Evolutionary conservation across 2,113 vertebrate genomes (phyloP).

Genomic region (western clawed frog (Xenopus tropicalis)): DNA sequence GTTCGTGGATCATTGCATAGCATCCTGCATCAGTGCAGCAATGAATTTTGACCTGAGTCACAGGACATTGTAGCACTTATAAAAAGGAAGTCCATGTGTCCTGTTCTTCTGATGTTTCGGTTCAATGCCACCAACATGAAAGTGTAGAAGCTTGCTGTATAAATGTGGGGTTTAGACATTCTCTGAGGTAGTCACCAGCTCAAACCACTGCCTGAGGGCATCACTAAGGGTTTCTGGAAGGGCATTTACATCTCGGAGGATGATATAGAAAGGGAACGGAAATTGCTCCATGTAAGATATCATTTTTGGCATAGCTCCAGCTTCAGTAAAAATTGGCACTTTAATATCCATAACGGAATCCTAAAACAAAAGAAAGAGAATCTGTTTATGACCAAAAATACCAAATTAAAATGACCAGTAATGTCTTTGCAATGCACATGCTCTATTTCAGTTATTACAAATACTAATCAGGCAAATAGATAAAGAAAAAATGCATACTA

Average conservation of each 20-base stretch:
- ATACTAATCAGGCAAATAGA: no score
- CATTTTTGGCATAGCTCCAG: conserved; percentile 90
- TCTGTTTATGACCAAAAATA: not conserved
- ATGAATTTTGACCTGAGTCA: conserved; percentile 39
- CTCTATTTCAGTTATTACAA: no score
- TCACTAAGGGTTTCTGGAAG: conserved; percentile 94
- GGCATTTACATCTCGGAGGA: conserved; percentile 86
- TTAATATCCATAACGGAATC: conserved; percentile 97
- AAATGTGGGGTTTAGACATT: conserved; percentile 46
- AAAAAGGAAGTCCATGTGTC: not conserved
- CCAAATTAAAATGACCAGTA: not conserved
- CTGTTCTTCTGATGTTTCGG: conserved; percentile 3
- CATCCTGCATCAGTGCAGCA: conserved; percentile 40
- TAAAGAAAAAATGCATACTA: no score
- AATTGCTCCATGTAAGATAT: conserved; percentile 98
- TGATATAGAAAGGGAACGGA: conserved; percentile 94
- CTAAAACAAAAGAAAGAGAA: conserved; percentile 59
- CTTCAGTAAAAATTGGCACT: conserved; percentile 90
- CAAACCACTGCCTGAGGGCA: conserved; percentile 95
- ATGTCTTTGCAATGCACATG: not conserved
- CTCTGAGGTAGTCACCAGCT: conserved; percentile 85
- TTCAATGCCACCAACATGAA: conserved; percentile 20
- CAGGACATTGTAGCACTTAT: not conserved
- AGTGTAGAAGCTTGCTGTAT: not conserved
- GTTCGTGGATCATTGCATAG: conserved; percentile 51